Base-by-base conservation (phyloP, 2,888 invertebrate genomes). In the Meiosimyza decipiens region DNA sequence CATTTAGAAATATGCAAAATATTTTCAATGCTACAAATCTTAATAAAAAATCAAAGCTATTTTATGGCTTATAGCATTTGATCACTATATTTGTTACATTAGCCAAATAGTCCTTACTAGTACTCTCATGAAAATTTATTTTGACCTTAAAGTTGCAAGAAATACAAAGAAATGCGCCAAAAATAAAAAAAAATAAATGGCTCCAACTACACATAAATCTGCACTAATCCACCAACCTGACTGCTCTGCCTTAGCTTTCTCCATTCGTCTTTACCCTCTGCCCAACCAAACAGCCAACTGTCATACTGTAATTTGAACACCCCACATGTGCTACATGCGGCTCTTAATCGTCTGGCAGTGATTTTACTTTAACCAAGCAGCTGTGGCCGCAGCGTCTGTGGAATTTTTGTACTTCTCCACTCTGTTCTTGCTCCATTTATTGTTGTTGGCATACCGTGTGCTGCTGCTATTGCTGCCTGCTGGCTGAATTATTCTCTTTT, bases 341-440 rank as follows among this genome's bases (percentile, higher is more conserved):
- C 63, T 63, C 63, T 63, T 70, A 70, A 63, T 70, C 47, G 70
- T 63, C 70, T 70, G 70, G 63, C 70, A 54, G 63, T 70, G 70
- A 70, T 70, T 70, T 69, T 70, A 51, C 52, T 70, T 63, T 18
- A 54, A 47, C 52, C 62, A 49, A 63, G 63, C 70, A 70, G 70
- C 70, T 70, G 70, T 52, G 70, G 22, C 70, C 63, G 52, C 33
- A 51, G 52, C 70, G 70, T 70, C 70, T 70, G 54, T 49, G 52
- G 52, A 52, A 54, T 63, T 70, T 62, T 62, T 51, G 40, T 40
- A 40, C 62, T 57, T 22, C 49, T 15, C 16, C 50, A 12, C 22
- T 52, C 16, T 50, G 50, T 51, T 28, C 33, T 52, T 65, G 65
- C 51, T 51, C n/a, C 51, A 33, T 40, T 40, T 40, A 33, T 47